A percentile compares a stretch with the other conserved stretches of the same genome.
Conservation (phyloP, 2,113 vertebrate genomes). For the Atherinomorus stipes region DNA sequence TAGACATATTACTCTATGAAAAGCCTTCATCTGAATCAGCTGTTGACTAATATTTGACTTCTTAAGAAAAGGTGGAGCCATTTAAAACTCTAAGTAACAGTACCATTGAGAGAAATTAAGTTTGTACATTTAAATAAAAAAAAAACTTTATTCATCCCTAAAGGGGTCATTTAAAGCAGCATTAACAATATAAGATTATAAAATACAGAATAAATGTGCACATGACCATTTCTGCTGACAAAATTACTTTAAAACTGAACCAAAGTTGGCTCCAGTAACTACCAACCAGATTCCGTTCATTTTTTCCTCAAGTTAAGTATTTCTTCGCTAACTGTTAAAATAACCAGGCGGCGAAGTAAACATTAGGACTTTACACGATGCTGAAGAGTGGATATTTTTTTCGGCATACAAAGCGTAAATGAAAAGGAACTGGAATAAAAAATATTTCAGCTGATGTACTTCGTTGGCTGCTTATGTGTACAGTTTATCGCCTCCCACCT, state of each 20-base stretch:
- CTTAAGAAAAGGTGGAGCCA: too few relatives aligned
- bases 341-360: rapidly evolving
- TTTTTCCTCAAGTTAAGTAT: not conserved
- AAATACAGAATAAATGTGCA: too few relatives aligned
- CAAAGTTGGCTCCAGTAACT: not conserved
- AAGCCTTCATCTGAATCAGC: too few relatives aligned
- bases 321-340: not conserved
- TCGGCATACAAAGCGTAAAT: not conserved
- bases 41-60: too few relatives aligned
- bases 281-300: not conserved
- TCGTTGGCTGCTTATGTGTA: not conserved
- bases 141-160: too few relatives aligned
- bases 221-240: not conserved
- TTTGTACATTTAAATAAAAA: too few relatives aligned
- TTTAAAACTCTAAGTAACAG: too few relatives aligned
- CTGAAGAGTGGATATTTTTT: rapidly evolving
- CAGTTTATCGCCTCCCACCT: constrained; percentile 1
- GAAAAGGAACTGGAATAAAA: rapidly evolving
- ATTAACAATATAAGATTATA: too few relatives aligned
- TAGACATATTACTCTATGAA: not conserved
- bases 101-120: too few relatives aligned
- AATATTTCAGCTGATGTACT: rapidly evolving
- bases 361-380: rapidly evolving
- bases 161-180: too few relatives aligned
- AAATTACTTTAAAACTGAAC: not conserved